Base-by-base conservation (phyloP, 2,888 invertebrate genomes). In the Blastobasis adustella region DNA sequence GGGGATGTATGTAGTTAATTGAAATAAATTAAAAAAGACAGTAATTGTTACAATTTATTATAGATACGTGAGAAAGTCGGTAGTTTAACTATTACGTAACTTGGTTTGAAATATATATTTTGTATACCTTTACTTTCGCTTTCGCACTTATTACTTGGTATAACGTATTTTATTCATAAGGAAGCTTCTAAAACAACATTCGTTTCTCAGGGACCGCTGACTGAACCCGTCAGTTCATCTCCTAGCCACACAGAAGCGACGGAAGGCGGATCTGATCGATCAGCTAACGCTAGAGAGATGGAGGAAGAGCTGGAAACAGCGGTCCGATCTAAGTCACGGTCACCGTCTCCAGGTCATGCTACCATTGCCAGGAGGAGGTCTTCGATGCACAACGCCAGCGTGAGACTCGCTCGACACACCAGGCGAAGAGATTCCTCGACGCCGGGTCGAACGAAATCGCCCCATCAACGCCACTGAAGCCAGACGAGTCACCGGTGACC, bases 361-460 rank as follows among this genome's bases (percentile, higher is more conserved):
- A 38, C 54, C 62, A 50, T 58, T 60, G 53, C 48, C 51, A 73
- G 75, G 36, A 77, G 82, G 43, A 82, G 82, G 67, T 79, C 77
- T 9, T 83, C 83, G 58, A 80, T 83, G 76, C 80, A 80, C 69
- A 71, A 73, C 45, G 85, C 84, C 50, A 81, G 79, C 71, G 55
- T 71, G 65, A 76, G 82, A n/a, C 73, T 78, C 47, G 81, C 82
- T 55, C 69, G 84, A 2, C 53, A 53, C 45, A 45, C 50, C 42
- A 37, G 45, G 23, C 23, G 23, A 23, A 23, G 23, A 23, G 23
- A 23, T 23, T 23, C 23, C 23, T 23, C 23, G 23, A 23, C 23
- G 23, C 23, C 23, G 3, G 23, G 23, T 23, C 23, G 23, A 23
- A 23, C 23, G 3, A 23, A 23, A 23, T 23, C 23, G 1, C 23